Evolutionary conservation across 2,113 vertebrate species (phyloP).

Genomic region (Embiotoca jacksoni): DNA sequence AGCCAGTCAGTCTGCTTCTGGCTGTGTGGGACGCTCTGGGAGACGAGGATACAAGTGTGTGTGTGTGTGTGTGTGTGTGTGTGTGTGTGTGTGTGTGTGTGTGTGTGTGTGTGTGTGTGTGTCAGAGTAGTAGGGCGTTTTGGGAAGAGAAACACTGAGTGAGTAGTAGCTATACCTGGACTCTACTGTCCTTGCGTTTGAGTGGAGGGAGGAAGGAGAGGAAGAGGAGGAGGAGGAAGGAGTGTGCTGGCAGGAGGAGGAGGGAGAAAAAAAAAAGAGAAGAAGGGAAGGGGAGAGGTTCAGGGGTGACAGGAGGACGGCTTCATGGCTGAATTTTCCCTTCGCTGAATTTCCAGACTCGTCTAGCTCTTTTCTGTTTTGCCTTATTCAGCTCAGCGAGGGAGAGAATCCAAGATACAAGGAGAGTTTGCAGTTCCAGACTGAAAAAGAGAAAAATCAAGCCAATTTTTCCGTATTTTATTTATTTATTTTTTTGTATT

Average conservation of each 20-base stretch:
- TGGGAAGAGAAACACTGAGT: slow-evolving; percentile 66
- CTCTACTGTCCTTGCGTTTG: slow-evolving; percentile 63
- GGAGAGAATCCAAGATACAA: slow-evolving; percentile 72
- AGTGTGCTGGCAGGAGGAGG: slow-evolving; percentile 51
- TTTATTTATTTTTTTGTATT: background rate
- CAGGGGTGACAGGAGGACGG: slow-evolving; percentile 83
- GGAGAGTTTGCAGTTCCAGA: slow-evolving; percentile 70
- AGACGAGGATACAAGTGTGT: slow-evolving; percentile 65
- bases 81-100: slow-evolving; percentile 56
- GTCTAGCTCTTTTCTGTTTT: slow-evolving; percentile 72
- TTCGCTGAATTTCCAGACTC: slow-evolving; percentile 78
- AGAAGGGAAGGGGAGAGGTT: slow-evolving; percentile 77
- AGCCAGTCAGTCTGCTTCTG: slow-evolving; percentile 68
- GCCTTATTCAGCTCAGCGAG: slow-evolving; percentile 76
- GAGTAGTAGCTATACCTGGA: slow-evolving; percentile 77
- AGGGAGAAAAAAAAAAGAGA: slow-evolving; percentile 17
- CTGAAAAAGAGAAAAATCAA: slow-evolving; percentile 71
- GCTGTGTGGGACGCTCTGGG: slow-evolving; percentile 74
- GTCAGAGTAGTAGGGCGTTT: slow-evolving; percentile 57
- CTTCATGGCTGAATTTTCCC: slow-evolving; percentile 81
- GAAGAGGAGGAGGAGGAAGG: slow-evolving; percentile 55
- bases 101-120: slow-evolving; percentile 63
- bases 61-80: slow-evolving; percentile 32
- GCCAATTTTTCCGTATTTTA: slow-evolving; percentile 50
- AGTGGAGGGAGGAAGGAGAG: slow-evolving; percentile 24